phyloP scores from a whole-genome alignment of 2,888 invertebrate species.

The Pedicia rivosa region DNA sequence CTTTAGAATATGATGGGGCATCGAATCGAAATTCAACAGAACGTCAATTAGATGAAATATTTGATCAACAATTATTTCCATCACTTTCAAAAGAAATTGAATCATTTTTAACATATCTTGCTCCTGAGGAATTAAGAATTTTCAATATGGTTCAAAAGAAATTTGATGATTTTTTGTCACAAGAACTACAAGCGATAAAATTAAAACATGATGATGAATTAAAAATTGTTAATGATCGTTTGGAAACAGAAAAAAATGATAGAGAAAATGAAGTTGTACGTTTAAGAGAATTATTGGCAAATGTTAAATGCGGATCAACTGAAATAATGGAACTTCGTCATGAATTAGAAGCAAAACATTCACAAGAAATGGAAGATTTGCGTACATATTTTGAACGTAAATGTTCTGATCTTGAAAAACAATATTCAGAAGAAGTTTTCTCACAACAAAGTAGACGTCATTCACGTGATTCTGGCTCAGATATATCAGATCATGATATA shows the following conservation, averaged over 20 bases:
- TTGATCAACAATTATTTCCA: conserved; percentile 20
- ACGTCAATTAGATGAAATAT: conserved; percentile 17
- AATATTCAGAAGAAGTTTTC: conserved; percentile 55
- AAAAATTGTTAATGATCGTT: conserved; percentile 23
- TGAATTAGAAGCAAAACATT: conserved; percentile 48
- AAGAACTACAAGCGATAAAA: conserved; percentile 35
- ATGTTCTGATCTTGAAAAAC: conserved; percentile 63
- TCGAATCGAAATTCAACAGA: conserved; percentile 24
- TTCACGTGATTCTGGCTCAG: conserved; percentile 29
- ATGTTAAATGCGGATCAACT: conserved; percentile 39
- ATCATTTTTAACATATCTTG: conserved; percentile 25
- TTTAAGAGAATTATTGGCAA: conserved; percentile 37
- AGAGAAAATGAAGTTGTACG: conserved; percentile 34
- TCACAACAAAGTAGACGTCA: conserved; percentile 47
- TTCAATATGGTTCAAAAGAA: conserved; percentile 35
- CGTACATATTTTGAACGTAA: conserved; percentile 66
- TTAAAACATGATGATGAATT: conserved; percentile 23
- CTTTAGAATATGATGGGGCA: conserved; percentile 23
- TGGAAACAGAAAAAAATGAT: conserved; percentile 40
- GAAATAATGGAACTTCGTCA: conserved; percentile 38
- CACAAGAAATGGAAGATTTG: conserved; percentile 61
- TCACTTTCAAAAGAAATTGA: conserved; percentile 29
- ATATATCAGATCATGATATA: conserved; percentile 26
- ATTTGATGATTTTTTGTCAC: conserved; percentile 36
- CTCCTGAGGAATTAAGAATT: conserved; percentile 26